phyloP scores from a whole-genome alignment of 1,140 invertebrate genomes.

The Dreissena rostriformis region DNA sequence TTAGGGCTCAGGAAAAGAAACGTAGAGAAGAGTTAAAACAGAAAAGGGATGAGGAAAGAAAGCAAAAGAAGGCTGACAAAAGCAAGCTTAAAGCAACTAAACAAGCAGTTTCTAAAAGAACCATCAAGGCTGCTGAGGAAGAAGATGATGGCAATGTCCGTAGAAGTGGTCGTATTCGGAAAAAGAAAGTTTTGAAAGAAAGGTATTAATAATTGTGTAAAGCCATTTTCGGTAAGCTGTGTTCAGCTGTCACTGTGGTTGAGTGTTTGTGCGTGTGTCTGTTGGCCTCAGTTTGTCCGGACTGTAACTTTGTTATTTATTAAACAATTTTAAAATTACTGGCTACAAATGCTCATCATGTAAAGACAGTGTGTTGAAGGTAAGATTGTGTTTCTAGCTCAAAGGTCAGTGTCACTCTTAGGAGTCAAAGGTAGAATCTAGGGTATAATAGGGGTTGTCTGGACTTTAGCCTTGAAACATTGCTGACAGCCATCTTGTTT shows the following conservation, averaged over 20 bases:
- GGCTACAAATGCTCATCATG: too few relatives aligned
- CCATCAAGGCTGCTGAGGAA: constrained; percentile 30
- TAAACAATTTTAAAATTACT: too few relatives aligned
- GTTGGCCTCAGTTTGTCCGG: not conserved
- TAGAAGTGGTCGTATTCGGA: constrained; percentile 33
- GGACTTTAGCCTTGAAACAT: too few relatives aligned
- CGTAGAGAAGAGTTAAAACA: constrained; percentile 37
- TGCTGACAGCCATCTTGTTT: too few relatives aligned
- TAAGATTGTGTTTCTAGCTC: too few relatives aligned
- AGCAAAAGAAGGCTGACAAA: constrained; percentile 37
- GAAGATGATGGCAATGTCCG: constrained; percentile 19
- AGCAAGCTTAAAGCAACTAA: constrained; percentile 69
- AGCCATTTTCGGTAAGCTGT: constrained; percentile 53
- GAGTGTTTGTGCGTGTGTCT: not conserved
- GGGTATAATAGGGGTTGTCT: too few relatives aligned
- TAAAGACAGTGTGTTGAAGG: too few relatives aligned
- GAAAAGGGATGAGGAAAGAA: constrained; percentile 48
- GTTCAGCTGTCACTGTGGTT: not conserved
- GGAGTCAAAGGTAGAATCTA: too few relatives aligned
- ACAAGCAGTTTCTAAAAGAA: constrained; percentile 68
- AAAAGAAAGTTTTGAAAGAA: constrained; percentile 81
- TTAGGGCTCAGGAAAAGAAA: constrained; percentile 31
- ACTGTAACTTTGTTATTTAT: too few relatives aligned
- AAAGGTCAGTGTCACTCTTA: too few relatives aligned
- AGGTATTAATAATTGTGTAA: constrained; percentile 80